phyloP scores from a whole-genome alignment of 2,888 invertebrate genomes.

The Hesperia comma region DNA sequence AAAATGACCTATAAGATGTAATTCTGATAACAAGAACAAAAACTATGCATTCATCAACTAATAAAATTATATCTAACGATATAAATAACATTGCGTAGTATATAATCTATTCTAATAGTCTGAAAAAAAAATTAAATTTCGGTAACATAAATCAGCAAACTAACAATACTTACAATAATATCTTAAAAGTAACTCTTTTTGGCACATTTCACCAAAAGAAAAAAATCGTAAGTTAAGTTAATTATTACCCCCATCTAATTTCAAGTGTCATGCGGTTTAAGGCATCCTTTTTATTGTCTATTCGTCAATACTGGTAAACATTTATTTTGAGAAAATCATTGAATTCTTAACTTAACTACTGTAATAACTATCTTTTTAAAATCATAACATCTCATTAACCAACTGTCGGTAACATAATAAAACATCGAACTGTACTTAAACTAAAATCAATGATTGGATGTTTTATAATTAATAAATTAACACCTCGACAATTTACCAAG shows the following conservation, averaged over 20 bases:
- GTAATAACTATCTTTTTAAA: too few species aligned
- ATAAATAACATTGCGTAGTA: constrained; percentile 39
- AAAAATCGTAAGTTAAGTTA: constrained; percentile 37
- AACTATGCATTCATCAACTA: constrained; percentile 37
- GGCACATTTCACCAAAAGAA: constrained; percentile 67
- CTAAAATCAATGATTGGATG: constrained; percentile 1
- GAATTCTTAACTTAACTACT: neutral
- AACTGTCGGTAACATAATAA: neutral
- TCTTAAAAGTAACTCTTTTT: constrained; percentile 58
- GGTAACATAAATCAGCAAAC: constrained; percentile 53
- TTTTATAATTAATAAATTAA: neutral
- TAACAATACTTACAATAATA: constrained; percentile 49
- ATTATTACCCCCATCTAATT: constrained; percentile 23
- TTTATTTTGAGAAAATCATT: constrained; percentile 26
- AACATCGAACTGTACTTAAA: neutral
- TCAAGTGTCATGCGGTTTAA: constrained; percentile 9
- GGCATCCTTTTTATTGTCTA: constrained; percentile 28
- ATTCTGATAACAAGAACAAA: constrained; percentile 47
- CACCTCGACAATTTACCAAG: neutral
- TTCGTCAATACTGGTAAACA: constrained; percentile 28
- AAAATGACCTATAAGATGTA: constrained; percentile 26
- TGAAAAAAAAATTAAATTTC: constrained; percentile 42
- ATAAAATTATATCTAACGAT: constrained; percentile 39
- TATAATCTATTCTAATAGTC: constrained; percentile 16
- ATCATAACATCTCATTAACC: constrained; percentile 7